A percentile compares a stretch with the other conserved stretches of the same genome.
Conservation (phyloP, 2,797 vertebrate species). For the Phoeniculus purpureus region DNA sequence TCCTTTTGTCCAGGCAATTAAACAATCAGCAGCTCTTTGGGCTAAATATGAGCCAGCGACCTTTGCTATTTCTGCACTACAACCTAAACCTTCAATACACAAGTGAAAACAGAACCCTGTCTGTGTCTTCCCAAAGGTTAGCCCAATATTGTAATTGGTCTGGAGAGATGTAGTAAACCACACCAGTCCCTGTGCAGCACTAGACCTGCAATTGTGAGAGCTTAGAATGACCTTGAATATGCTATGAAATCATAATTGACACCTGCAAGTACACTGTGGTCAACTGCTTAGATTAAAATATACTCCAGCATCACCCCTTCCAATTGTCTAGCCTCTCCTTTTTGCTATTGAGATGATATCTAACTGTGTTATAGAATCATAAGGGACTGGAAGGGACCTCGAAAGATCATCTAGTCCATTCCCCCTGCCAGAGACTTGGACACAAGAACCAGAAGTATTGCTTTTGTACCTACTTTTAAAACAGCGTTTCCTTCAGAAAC, state of each 20-base stretch:
- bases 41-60: background rate
- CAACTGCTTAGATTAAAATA: background rate
- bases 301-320: background rate
- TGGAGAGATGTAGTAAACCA: background rate
- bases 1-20: background rate
- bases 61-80: background rate
- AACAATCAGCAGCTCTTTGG: background rate
- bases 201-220: background rate
- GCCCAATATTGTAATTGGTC: background rate
- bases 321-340: background rate
- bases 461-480: background rate
- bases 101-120: background rate
- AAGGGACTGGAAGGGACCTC: too few relatives aligned
- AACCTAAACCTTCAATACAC: background rate
- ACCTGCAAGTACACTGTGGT: background rate
- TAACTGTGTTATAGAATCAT: too few relatives aligned
- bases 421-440: background rate
- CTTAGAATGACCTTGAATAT: background rate
- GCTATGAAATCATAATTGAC: background rate
- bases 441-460: background rate
- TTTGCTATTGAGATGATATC: background rate
- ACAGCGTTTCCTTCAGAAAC: background rate
- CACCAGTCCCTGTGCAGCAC: fast-evolving
- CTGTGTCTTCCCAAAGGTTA: background rate
- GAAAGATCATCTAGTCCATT: too few relatives aligned